A percentile compares a stretch with the other conserved stretches of the same genome.
phyloP scores from a whole-genome alignment of 2,888 invertebrate genomes.

The Cetonia aurata region DNA sequence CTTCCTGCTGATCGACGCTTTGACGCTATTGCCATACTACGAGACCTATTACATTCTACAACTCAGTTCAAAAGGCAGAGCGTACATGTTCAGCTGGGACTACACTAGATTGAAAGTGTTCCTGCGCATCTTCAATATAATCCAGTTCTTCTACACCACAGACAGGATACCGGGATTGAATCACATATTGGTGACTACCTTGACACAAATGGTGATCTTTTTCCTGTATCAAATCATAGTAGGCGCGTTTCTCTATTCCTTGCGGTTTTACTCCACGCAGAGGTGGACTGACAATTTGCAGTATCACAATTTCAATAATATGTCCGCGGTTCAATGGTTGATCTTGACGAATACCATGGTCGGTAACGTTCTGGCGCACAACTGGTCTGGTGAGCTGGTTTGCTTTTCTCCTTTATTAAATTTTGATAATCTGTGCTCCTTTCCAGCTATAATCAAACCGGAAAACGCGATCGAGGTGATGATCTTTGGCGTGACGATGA shows the following conservation, averaged over 20 bases:
- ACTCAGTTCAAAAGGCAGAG: slow-evolving; percentile 31
- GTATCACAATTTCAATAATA: slow-evolving; percentile 35
- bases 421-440: neutral
- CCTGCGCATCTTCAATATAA: slow-evolving; percentile 12
- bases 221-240: slow-evolving; percentile 25
- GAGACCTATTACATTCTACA: slow-evolving; percentile 39
- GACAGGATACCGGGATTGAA: slow-evolving; percentile 39
- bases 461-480: slow-evolving; percentile 19
- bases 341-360: slow-evolving; percentile 30
- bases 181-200: slow-evolving; percentile 19
- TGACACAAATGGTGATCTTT: slow-evolving; percentile 22
- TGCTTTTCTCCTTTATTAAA: neutral
- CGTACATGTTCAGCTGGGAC: slow-evolving; percentile 18
- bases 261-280: neutral
- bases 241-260: slow-evolving; percentile 15
- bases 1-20: slow-evolving; percentile 28
- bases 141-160: slow-evolving; percentile 13
- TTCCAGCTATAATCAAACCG: slow-evolving; percentile 32
- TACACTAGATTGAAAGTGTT: slow-evolving; percentile 37
- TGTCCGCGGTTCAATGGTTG: slow-evolving; percentile 23
- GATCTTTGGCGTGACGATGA: slow-evolving; percentile 27
- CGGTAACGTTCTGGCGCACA: slow-evolving; percentile 34
- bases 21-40: slow-evolving; percentile 41
- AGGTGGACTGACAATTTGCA: slow-evolving; percentile 34
- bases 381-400: slow-evolving; percentile 31